phyloP scores from a whole-genome alignment of 2,113 vertebrate species.

The Nannospalax galili region DNA sequence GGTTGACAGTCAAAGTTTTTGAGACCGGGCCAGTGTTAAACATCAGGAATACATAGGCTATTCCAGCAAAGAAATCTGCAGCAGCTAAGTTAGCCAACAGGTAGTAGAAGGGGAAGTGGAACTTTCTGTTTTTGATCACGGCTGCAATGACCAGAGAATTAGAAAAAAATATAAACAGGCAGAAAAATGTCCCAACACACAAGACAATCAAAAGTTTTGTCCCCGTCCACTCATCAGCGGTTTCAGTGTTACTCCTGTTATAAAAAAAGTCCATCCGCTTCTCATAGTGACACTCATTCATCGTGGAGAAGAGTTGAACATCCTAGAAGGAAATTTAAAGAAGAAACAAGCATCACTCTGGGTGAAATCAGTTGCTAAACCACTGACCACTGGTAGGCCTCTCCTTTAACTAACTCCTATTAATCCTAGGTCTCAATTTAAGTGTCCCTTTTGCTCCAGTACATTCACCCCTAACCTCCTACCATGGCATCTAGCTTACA shows the following conservation, averaged over 20 bases:
- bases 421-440: background rate
- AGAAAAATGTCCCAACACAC: conserved; percentile 94
- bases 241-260: conserved; percentile 88
- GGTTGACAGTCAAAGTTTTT: conserved; percentile 89
- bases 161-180: conserved; percentile 96
- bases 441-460: background rate
- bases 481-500: background rate
- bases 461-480: background rate
- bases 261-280: conserved; percentile 96
- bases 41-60: conserved; percentile 98
- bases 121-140: conserved; percentile 95
- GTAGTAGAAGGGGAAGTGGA: conserved; percentile 98
- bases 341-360: conserved; percentile 63
- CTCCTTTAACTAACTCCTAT: background rate
- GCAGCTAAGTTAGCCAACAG: conserved; percentile 96
- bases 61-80: conserved; percentile 97
- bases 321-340: conserved; percentile 80
- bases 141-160: conserved; percentile 96
- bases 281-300: conserved; percentile 92
- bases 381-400: background rate
- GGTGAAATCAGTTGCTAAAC: background rate
- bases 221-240: conserved; percentile 87
- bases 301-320: conserved; percentile 86
- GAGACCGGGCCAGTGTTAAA: conserved; percentile 95
- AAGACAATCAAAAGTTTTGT: conserved; percentile 90